phyloP scores from a whole-genome alignment of 2,888 invertebrate species.

The Eupeodes luniger region DNA sequence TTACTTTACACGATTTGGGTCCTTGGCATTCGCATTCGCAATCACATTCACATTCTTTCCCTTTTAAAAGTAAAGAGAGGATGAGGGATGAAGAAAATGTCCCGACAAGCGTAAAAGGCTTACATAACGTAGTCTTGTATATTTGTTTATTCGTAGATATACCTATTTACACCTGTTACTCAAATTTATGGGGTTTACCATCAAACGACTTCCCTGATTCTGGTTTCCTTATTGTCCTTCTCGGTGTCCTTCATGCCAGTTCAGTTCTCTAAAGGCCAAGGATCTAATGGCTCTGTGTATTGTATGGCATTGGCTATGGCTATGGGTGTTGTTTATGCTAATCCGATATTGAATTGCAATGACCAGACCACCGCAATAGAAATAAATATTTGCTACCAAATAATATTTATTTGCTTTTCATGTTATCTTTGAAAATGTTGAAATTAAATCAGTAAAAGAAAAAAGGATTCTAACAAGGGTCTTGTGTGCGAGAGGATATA shows the following conservation, averaged over 20 bases:
- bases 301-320: not conserved
- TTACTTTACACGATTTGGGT: conserved; percentile 40
- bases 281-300: conserved; percentile 9
- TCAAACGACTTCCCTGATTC: conserved; percentile 32
- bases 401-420: conserved; percentile 68
- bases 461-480: conserved; percentile 27
- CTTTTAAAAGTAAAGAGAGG: not conserved
- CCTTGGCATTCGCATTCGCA: not conserved
- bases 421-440: conserved; percentile 36
- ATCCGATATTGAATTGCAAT: conserved; percentile 66
- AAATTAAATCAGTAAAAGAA: conserved; percentile 40
- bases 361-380: conserved; percentile 45
- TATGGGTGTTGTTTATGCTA: conserved; percentile 54
- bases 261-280: conserved; percentile 22
- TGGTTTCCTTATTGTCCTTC: conserved; percentile 46
- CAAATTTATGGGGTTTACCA: conserved; percentile 54
- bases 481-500: not conserved
- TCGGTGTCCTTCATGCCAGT: not conserved
- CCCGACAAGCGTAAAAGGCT: conserved; percentile 51
- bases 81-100: too few relatives aligned
- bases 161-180: conserved; percentile 67
- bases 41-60: not conserved
- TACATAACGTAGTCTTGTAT: conserved; percentile 43
- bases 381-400: conserved; percentile 62
- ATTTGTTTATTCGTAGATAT: not conserved